These are phyloP conservation scores for Xylocampa areola DNA, from an alignment of 2,888 invertebrate species.

Conservation along the genomic window DNA sequence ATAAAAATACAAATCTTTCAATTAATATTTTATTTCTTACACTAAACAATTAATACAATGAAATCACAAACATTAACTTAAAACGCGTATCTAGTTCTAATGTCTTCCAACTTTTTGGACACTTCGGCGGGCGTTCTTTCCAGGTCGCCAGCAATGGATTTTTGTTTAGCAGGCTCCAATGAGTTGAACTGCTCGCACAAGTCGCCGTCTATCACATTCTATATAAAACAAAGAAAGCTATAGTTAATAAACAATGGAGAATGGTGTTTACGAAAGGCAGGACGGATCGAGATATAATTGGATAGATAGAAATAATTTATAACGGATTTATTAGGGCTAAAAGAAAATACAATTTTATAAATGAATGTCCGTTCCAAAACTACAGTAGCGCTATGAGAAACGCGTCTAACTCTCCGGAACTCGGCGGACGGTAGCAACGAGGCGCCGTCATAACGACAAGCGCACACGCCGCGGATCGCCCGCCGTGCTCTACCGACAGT, in stretches of 20 bases:
- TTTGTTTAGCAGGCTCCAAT: slow-evolving; percentile 97
- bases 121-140: slow-evolving; percentile 99
- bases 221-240: slow-evolving; percentile 71
- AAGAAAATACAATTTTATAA: not conserved
- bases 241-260: not conserved
- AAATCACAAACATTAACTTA: slow-evolving; percentile 85
- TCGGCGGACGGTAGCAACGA: slow-evolving; percentile 62
- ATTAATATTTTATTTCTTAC: slow-evolving; percentile 57
- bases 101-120: slow-evolving; percentile 99
- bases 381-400: slow-evolving; percentile 71
- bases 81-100: slow-evolving; percentile 99
- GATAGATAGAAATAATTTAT: too few species aligned
- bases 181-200: slow-evolving; percentile 99
- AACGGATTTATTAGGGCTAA: too few species aligned
- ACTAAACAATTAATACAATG: slow-evolving; percentile 52
- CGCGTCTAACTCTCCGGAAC: slow-evolving; percentile 86
- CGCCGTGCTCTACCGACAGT: slow-evolving; percentile 81
- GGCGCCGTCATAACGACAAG: slow-evolving; percentile 77
- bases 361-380: slow-evolving; percentile 82
- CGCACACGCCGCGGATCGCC: slow-evolving; percentile 61
- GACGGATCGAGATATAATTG: too few species aligned
- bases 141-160: slow-evolving; percentile 97
- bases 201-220: slow-evolving; percentile 99
- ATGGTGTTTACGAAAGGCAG: not conserved
- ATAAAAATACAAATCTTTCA: slow-evolving; percentile 17